These are phyloP conservation scores for Apaloderma vittatum DNA, from an alignment of 2,113 vertebrate species.

Conservation along the genomic window DNA sequence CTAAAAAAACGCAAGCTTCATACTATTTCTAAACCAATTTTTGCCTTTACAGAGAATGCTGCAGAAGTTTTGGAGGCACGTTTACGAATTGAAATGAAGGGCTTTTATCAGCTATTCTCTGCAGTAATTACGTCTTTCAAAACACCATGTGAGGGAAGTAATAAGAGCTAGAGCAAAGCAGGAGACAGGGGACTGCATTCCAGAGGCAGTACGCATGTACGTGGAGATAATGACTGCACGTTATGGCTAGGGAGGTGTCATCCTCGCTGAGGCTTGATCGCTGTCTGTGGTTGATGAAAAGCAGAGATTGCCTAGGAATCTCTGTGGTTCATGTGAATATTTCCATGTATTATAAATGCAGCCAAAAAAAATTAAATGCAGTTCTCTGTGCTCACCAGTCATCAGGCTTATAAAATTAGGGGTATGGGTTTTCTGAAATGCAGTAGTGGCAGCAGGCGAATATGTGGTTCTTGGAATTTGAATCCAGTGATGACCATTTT, in stretches of 20 bases:
- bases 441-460: neutral
- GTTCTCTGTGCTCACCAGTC: neutral
- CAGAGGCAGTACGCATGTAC: neutral
- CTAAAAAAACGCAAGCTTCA: neutral
- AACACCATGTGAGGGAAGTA: neutral
- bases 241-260: neutral
- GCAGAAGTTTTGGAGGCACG: neutral
- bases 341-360: neutral
- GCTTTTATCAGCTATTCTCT: neutral
- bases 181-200: neutral
- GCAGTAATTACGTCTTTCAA: neutral
- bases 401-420: neutral
- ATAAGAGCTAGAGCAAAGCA: neutral
- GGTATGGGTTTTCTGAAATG: neutral
- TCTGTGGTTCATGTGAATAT: neutral
- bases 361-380: neutral
- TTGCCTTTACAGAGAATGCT: neutral
- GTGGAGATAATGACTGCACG: neutral
- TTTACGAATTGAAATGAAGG: neutral
- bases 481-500: neutral
- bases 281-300: conserved; percentile 35
- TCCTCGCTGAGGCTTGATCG: neutral
- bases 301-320: conserved; percentile 50
- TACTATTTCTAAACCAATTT: neutral
- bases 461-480: neutral